Evolutionary conservation across 92 coral and sea anemone genomes (phyloP).

Genomic region (Isaurus tuberculatus): DNA sequence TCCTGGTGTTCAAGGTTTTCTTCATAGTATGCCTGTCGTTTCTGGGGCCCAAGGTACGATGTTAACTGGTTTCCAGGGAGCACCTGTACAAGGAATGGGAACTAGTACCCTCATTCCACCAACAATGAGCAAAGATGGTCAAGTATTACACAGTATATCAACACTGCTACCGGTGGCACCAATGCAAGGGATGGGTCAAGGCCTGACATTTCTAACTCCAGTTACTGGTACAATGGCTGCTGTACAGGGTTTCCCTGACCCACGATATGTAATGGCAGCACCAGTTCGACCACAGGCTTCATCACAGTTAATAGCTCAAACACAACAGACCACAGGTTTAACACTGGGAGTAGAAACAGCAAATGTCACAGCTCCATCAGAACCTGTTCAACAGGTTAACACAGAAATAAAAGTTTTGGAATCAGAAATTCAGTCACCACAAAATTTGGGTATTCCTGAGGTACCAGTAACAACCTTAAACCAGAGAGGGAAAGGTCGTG

Average conservation of each 20-base stretch:
- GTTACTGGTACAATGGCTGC: constrained; percentile 70
- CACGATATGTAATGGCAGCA: constrained; percentile 77
- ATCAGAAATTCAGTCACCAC: constrained; percentile 24
- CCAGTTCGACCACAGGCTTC: constrained; percentile 71
- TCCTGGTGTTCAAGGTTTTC: constrained; percentile 68
- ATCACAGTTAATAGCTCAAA: constrained; percentile 10
- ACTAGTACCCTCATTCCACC: constrained; percentile 64
- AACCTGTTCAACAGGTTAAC: constrained; percentile 27
- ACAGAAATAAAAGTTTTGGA: constrained; percentile 10
- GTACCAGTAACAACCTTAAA: constrained; percentile 31
- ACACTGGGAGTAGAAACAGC: constrained; percentile 52
- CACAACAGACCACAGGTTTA: constrained; percentile 42
- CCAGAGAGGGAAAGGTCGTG: constrained; percentile 67
- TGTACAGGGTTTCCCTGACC: constrained; percentile 72
- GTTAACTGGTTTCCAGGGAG: constrained; percentile 74
- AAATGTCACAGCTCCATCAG: constrained; percentile 62
- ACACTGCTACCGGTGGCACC: constrained; percentile 88
- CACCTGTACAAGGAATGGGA: constrained; percentile 75
- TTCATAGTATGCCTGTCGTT: constrained; percentile 76
- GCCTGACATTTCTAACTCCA: constrained; percentile 82
- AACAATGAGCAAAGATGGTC: constrained; percentile 80
- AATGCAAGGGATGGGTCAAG: constrained; percentile 77
- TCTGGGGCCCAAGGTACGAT: constrained; percentile 73
- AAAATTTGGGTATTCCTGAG: neutral
- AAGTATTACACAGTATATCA: constrained; percentile 88